Percentiles rank a stretch among this genome's conserved stretches.
Evolutionary conservation across 2,888 invertebrate genomes (phyloP).

Genomic region (Argyra leucocephala): DNA sequence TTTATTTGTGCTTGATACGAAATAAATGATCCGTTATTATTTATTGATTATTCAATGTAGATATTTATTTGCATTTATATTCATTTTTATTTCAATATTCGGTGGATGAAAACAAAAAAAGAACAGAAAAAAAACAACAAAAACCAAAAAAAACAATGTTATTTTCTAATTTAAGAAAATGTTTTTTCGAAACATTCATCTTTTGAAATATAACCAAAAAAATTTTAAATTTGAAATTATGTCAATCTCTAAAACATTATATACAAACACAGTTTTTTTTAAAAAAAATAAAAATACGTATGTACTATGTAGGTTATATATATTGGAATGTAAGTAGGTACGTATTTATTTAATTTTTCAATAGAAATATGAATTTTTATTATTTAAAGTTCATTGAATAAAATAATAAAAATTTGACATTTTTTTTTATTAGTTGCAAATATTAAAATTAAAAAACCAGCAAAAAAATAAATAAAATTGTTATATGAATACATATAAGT

Average conservation of each 20-base stretch:
- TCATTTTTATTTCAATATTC: not conserved
- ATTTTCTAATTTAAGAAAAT: no score
- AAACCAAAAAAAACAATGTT: not conserved
- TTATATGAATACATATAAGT: no score
- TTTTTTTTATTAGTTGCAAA: not conserved
- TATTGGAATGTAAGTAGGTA: no score
- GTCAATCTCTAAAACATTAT: not conserved
- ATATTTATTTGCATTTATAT: not conserved
- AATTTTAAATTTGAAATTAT: not conserved
- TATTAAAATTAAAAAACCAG: not conserved
- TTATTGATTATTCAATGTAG: not conserved
- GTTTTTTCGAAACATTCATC: no score
- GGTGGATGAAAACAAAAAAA: no score
- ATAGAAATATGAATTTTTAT: not conserved
- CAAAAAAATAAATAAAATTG: no score
- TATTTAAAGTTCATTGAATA: not conserved
- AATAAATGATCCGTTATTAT: constrained; percentile 4
- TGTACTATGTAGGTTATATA: no score
- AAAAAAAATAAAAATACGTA: no score
- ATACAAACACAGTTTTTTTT: no score
- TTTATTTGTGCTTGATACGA: not conserved
- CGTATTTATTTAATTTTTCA: not conserved
- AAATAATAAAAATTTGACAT: not conserved
- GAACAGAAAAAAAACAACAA: not conserved
- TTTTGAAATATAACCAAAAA: no score